These are phyloP conservation scores for Enteromius thamalakanensis DNA, from an alignment of 2,797 vertebrate species.

Conservation along the genomic window DNA sequence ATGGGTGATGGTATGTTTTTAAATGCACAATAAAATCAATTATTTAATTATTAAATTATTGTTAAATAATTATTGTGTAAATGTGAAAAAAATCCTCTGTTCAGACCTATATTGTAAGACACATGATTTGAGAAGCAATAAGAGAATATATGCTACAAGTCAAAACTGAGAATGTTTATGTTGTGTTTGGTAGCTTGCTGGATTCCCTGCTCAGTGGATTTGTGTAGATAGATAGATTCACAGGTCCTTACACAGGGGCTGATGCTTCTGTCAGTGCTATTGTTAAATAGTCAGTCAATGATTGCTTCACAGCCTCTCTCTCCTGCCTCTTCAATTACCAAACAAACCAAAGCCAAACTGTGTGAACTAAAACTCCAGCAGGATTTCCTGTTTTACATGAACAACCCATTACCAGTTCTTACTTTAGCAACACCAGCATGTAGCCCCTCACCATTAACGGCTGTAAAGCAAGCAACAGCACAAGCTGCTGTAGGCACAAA, in stretches of 20 bases:
- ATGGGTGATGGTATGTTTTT: too few relatives aligned
- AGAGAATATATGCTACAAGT: background rate
- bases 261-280: background rate
- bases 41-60: background rate
- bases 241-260: background rate
- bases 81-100: background rate
- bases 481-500: background rate
- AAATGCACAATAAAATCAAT: background rate
- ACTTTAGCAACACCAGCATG: background rate
- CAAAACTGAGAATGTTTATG: background rate
- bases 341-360: background rate
- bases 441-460: background rate
- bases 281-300: constrained; percentile 10
- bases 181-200: background rate
- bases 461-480: background rate
- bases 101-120: background rate
- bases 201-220: background rate
- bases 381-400: background rate
- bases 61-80: background rate
- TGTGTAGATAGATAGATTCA: background rate
- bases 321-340: background rate
- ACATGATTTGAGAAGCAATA: background rate
- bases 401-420: constrained; percentile 2
- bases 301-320: background rate
- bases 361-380: background rate